Evolutionary conservation across 1,140 invertebrate genomes (phyloP), one percentile per base, ranked within the genome.

Genomic region (Aphaenogaster floridana): DNA sequence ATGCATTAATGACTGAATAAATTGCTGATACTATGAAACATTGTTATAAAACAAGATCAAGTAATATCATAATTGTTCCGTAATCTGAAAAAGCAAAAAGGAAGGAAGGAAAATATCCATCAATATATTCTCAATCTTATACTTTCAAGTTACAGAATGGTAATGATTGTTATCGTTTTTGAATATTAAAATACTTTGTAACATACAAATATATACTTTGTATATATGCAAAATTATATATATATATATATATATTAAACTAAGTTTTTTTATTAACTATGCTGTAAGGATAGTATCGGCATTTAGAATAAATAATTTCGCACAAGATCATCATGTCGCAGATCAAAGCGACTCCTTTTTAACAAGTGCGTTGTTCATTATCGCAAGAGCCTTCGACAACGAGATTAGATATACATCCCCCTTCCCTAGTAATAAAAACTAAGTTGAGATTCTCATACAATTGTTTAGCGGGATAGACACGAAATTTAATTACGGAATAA

Each of bases 351-450:
- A 52, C 71, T 54, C 63, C 68, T 50, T 84, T 61, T 66, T 59
- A 74, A 28, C 48, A 54, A 36, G 28, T 86, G 90, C 61, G 71
- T 76, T 76, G 36, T 89, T 91, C 42, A 39, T 64, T 63, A 83
- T 86, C 85, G 86, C 66, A 89, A 89, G 80, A 88, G 66, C 79
- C 76, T 91, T 91, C 79, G 79, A 89, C 90, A 91, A 91, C 66
- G 89, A 91, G 89, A 91, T 91, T 91, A 91, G 66, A 84, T 89
- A 83, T 90, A 79, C 59, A 86, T 83, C 87, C 77, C 13, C 74
- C 11, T 76, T 77, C 69, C 45, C 28, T 90, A 90, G 59, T 74
- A 61, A 90, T 88, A 91, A 78, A 87, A 42, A 86, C 21, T 86
- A 78, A 77, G 50, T 88, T 79, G 71, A 88, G 52, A 86, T 83